phyloP scores from a whole-genome alignment of 2,113 vertebrate genomes.

The Fukomys damarensis region DNA sequence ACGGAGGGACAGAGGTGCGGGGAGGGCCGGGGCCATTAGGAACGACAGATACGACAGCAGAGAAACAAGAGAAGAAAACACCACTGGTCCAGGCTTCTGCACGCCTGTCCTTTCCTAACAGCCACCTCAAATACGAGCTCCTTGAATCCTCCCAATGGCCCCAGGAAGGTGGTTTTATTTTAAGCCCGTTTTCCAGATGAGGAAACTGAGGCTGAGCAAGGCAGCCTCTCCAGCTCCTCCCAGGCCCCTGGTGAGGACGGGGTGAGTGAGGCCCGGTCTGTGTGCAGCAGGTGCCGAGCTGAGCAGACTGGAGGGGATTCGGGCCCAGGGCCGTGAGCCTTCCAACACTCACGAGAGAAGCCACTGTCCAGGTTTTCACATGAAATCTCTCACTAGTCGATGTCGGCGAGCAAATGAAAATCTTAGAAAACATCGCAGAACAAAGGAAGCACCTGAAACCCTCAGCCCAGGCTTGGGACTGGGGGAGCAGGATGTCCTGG shows the following conservation, averaged over 20 bases:
- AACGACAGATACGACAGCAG: not conserved
- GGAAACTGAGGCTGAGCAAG: not conserved
- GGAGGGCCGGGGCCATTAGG: not conserved
- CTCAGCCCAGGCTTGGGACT: not conserved
- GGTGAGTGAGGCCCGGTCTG: not conserved
- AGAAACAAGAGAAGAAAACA: not conserved
- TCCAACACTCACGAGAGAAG: not conserved
- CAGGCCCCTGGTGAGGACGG: not conserved
- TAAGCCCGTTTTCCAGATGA: slow-evolving; percentile 2
- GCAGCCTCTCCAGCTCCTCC: not conserved
- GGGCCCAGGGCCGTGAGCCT: not conserved
- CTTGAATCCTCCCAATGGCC: not conserved
- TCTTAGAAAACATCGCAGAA: not conserved
- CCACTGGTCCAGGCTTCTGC: not conserved
- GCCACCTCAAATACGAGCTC: accelerated
- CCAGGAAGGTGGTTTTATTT: not conserved
- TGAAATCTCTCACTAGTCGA: not conserved
- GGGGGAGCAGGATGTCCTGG: not conserved
- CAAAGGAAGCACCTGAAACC: not conserved
- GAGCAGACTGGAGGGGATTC: accelerated
- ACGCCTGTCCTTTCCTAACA: not conserved
- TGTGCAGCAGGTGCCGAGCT: accelerated
- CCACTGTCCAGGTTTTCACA: accelerated
- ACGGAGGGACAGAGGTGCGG: not conserved
- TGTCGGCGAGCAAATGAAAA: not conserved